Evolutionary conservation across 2,797 vertebrate genomes (phyloP).

Genomic region (Tarsius wallacei): DNA sequence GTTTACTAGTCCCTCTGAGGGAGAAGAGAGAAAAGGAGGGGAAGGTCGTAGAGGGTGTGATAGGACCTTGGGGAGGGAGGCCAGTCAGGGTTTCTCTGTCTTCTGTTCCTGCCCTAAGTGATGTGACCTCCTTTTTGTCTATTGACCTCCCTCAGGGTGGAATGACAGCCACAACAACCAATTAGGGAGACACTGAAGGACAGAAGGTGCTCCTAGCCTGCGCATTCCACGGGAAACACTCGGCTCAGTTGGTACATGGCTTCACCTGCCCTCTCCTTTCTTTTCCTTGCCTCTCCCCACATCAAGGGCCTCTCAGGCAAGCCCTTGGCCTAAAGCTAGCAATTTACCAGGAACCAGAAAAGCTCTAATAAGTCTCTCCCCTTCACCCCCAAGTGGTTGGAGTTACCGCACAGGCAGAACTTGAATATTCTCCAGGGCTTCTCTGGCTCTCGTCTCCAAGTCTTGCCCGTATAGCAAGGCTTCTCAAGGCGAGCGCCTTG

Average conservation of each 20-base stretch:
- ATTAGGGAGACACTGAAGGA: constrained; percentile 70
- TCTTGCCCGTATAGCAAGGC: neutral
- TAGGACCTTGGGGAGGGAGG: constrained; percentile 32
- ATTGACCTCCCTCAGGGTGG: constrained; percentile 54
- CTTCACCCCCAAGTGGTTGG: constrained; percentile 46
- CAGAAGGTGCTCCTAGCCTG: neutral
- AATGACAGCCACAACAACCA: constrained; percentile 78
- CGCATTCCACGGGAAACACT: constrained; percentile 14
- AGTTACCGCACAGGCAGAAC: constrained; percentile 61
- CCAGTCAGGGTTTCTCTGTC: neutral
- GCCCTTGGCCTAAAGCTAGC: neutral
- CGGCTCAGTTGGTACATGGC: neutral
- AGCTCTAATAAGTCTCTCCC: neutral
- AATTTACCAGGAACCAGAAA: constrained; percentile 6
- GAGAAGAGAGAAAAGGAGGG: constrained; percentile 38
- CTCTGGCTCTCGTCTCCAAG: neutral
- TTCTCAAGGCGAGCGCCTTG: neutral
- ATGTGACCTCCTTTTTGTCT: constrained; percentile 58
- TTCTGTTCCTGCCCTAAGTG: constrained; percentile 68
- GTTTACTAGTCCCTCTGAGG: constrained; percentile 77
- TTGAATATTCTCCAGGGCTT: constrained; percentile 31
- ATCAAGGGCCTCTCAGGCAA: neutral
- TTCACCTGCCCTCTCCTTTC: constrained; percentile 67
- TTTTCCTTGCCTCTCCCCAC: neutral
- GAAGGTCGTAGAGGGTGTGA: constrained; percentile 38